Conservation (phyloP, 2,113 vertebrate species). For the Microtus ochrogaster region DNA sequence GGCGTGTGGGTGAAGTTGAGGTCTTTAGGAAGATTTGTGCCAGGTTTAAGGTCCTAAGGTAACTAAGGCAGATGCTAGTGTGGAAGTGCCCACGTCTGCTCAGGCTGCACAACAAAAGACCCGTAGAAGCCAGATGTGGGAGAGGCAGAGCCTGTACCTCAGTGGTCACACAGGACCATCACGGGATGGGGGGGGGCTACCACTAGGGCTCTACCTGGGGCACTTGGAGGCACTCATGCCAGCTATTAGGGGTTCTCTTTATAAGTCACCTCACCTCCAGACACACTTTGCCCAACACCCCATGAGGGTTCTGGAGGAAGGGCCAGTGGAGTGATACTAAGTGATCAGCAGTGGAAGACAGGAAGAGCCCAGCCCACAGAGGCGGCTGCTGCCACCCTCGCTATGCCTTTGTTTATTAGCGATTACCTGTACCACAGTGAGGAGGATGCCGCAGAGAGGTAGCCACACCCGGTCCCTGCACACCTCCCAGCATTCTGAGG, state of each 20-base stretch:
- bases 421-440: not conserved
- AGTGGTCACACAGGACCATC: rapidly evolving
- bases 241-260: too few species aligned
- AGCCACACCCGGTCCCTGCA: not conserved
- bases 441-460: not conserved
- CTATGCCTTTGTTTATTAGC: too few species aligned
- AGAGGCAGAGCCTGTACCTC: not conserved
- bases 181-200: rapidly evolving
- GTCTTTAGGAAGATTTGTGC: not conserved
- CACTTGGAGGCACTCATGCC: not conserved
- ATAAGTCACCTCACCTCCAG: rapidly evolving
- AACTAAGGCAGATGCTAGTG: too few species aligned
- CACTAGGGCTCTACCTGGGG: rapidly evolving
- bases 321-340: too few species aligned
- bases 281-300: not conserved
- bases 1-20: not conserved
- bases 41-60: not conserved
- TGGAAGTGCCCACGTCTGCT: not conserved
- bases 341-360: too few species aligned
- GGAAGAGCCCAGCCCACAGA: too few species aligned
- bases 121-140: not conserved
- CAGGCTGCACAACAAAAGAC: too few species aligned
- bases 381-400: not conserved
- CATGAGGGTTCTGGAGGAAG: not conserved
- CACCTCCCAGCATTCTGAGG: not conserved